A percentile compares a stretch with the other conserved stretches of the same genome.
Evolutionary conservation across 2,113 vertebrate genomes (phyloP).

Genomic region (Nymphicus hollandicus): DNA sequence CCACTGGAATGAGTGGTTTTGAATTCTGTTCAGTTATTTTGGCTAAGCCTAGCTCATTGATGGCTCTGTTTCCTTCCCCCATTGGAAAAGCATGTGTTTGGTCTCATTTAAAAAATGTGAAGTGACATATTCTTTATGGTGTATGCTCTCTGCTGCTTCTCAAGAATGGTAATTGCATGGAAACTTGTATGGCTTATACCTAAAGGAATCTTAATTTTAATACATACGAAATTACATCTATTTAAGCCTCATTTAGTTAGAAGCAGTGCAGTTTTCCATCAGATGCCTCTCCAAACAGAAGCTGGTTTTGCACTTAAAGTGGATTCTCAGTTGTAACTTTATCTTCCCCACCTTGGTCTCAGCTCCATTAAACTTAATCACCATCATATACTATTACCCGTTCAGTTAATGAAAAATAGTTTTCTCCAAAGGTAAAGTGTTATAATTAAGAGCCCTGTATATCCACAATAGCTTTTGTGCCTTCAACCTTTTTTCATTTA

Average conservation of each 20-base stretch:
- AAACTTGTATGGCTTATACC: neutral
- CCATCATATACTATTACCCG: slow-evolving; percentile 35
- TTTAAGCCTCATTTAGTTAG: slow-evolving; percentile 59
- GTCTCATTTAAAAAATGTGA: neutral
- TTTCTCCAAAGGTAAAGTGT: slow-evolving; percentile 47
- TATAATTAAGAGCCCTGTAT: slow-evolving; percentile 32
- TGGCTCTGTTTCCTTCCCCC: neutral
- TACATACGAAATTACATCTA: slow-evolving; percentile 34
- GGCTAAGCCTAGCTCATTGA: neutral
- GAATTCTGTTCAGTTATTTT: neutral
- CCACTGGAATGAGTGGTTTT: neutral
- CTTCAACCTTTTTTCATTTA: neutral
- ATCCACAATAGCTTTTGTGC: slow-evolving; percentile 43
- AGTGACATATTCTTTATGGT: neutral
- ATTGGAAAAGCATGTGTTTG: neutral
- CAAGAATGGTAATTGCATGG: slow-evolving; percentile 7
- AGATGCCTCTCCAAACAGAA: slow-evolving; percentile 32
- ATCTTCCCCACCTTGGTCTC: slow-evolving; percentile 46
- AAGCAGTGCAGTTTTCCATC: slow-evolving; percentile 37
- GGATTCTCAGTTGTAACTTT: slow-evolving; percentile 60
- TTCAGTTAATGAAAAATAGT: slow-evolving; percentile 68
- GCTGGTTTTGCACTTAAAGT: slow-evolving; percentile 28
- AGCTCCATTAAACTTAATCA: slow-evolving; percentile 66
- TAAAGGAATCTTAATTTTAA: slow-evolving; percentile 56
- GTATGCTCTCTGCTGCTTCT: neutral